Base-by-base conservation (phyloP, 2,113 vertebrate genomes). In the Amphiprion ocellaris region DNA sequence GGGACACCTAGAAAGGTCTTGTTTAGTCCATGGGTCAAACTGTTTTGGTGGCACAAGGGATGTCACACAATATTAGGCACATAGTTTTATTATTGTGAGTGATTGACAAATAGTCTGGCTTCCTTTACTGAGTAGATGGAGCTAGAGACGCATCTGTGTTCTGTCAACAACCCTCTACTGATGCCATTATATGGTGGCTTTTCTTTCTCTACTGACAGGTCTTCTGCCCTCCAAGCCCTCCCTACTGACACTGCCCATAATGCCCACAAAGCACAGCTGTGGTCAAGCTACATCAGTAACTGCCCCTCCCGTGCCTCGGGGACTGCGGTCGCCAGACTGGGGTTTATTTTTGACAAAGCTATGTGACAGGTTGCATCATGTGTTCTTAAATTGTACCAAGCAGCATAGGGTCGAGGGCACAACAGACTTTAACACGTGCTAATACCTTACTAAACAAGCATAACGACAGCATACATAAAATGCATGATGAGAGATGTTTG, bases 261-360 rank as follows among this genome's bases (percentile, higher is more conserved):
- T 44, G 56, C 60, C 68, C 69, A 56, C 69, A 68, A 68, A 73
- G 39, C 82, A 79, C 87, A 87, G 90, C 86, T 90, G 84, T 77
- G 63, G 62, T 47, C 17, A 33, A 54, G 53, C 26, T 8, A 16
- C 37, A 62, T 26, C 16, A 66, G 46, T 14, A 41, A 52, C n/a
- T 28, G 4, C 9, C n/a, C 4, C 52, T 30, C 21, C 46, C 19
- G 23, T 21, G 85, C 71, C 67, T 4, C 26, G 46, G 17, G 71
- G 59, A 65, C 64, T 56, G 21, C 44, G 60, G n/a, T 33, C 76
- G 84, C 63, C 63, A 68, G 53, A 67, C 9, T 23, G 46, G 24
- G 21, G 76, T 74, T 91, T 90, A 85, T 91, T 91, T 91, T 83
- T 8, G 72, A 88, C 62, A 66, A 79, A 76, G 81, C 62, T 85